Evolutionary conservation across 1,140 invertebrate genomes (phyloP).

Genomic region (Epicauta chinensis): DNA sequence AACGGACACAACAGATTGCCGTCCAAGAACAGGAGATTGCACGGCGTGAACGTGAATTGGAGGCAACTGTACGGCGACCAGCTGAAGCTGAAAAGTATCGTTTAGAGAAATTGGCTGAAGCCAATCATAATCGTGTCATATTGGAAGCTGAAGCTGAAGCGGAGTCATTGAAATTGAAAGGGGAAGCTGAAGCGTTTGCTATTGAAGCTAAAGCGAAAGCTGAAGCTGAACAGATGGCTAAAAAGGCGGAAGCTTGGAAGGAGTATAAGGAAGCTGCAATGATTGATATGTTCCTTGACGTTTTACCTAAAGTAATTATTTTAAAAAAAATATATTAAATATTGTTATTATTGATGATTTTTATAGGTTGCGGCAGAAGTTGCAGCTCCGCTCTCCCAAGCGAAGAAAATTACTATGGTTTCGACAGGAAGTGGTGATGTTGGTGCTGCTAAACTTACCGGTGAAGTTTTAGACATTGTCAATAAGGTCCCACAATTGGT

Average conservation of each 20-base stretch:
- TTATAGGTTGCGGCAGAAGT: slow-evolving; percentile 71
- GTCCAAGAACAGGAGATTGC: slow-evolving; percentile 87
- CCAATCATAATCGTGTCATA: slow-evolving; percentile 76
- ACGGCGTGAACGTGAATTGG: slow-evolving; percentile 79
- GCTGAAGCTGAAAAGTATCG: slow-evolving; percentile 92
- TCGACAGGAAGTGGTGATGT: slow-evolving; percentile 87
- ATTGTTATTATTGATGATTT: neutral
- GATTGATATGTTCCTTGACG: slow-evolving; percentile 95
- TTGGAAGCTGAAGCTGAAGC: slow-evolving; percentile 93
- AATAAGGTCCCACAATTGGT: slow-evolving; percentile 85
- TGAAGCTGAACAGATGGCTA: slow-evolving; percentile 93
- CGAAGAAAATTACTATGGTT: slow-evolving; percentile 85
- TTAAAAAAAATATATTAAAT: slow-evolving; percentile 3
- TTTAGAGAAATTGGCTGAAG: slow-evolving; percentile 89
- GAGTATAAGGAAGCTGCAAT: slow-evolving; percentile 95
- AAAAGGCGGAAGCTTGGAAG: slow-evolving; percentile 94
- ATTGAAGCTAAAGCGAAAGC: slow-evolving; percentile 91
- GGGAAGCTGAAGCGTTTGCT: slow-evolving; percentile 88
- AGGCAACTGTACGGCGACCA: slow-evolving; percentile 82
- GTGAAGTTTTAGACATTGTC: slow-evolving; percentile 89
- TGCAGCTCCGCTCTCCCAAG: slow-evolving; percentile 85
- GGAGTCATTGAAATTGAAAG: slow-evolving; percentile 71
- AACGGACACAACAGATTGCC: slow-evolving; percentile 85
- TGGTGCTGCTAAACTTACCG: slow-evolving; percentile 88
- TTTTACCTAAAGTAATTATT: slow-evolving; percentile 79